Conservation (phyloP, 2,888 invertebrate genomes). For the Yponomeuta evonymella region DNA sequence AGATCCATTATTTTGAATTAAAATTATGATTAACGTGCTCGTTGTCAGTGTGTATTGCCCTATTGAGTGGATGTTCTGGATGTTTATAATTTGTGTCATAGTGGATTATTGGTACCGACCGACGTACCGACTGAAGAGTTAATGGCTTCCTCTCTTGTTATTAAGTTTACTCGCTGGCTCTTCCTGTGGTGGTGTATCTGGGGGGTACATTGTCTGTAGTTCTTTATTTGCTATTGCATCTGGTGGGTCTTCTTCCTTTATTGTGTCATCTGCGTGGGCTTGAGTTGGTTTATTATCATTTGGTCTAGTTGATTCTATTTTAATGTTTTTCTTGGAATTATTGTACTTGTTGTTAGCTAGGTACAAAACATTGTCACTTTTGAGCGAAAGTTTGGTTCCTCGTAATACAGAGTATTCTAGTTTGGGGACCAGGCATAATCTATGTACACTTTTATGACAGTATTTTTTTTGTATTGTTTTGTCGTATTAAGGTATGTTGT, state of each 20-base stretch:
- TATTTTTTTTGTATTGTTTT: too few relatives aligned
- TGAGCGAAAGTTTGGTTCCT: too few relatives aligned
- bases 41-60: too few relatives aligned
- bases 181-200: slow-evolving; percentile 16
- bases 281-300: not conserved
- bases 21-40: too few relatives aligned
- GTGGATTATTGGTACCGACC: slow-evolving; percentile 49
- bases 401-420: too few relatives aligned
- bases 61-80: not conserved
- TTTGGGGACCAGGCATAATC: too few relatives aligned
- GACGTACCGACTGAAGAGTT: slow-evolving; percentile 65
- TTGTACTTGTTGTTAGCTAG: not conserved
- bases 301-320: not conserved
- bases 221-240: slow-evolving; percentile 4
- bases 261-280: not conserved
- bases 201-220: not conserved
- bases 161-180: slow-evolving; percentile 17
- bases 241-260: not conserved
- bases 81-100: not conserved
- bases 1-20: too few relatives aligned
- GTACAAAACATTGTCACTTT: too few relatives aligned
- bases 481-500: too few relatives aligned
- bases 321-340: not conserved
- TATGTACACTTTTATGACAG: too few relatives aligned
- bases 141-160: slow-evolving; percentile 64